A percentile compares a stretch with the other conserved stretches of the same genome.
phyloP scores from a whole-genome alignment of 2,113 vertebrate genomes.

The Semnopithecus entellus region DNA sequence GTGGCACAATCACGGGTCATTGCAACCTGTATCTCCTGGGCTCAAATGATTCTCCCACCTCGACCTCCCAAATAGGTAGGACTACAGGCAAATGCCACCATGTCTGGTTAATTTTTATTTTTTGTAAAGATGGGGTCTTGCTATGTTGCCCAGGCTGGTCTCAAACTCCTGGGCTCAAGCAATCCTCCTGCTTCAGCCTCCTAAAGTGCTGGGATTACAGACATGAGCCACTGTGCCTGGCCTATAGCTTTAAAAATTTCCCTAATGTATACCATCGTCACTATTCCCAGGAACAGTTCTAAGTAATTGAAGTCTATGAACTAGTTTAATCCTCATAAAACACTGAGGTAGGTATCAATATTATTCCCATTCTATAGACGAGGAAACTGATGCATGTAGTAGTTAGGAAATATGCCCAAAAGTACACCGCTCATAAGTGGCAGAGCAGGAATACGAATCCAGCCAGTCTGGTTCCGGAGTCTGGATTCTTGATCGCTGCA shows the following conservation, averaged over 20 bases:
- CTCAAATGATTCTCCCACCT: too few relatives aligned
- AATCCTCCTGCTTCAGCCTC: too few relatives aligned
- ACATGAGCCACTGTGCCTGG: too few relatives aligned
- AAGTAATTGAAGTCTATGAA: background rate
- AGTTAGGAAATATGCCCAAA: background rate
- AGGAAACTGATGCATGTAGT: accelerated
- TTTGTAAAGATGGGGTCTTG: too few relatives aligned
- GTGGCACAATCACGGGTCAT: too few relatives aligned
- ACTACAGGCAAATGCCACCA: too few relatives aligned
- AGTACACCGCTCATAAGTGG: too few relatives aligned
- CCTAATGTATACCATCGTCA: background rate
- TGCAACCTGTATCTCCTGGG: too few relatives aligned
- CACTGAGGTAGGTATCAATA: background rate
- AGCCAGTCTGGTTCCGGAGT: background rate
- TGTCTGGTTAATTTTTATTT: too few relatives aligned
- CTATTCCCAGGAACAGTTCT: background rate
- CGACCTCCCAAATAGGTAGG: too few relatives aligned
- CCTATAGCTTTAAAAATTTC: background rate
- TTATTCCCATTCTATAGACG: background rate
- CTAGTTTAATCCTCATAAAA: background rate
- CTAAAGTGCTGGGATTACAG: too few relatives aligned
- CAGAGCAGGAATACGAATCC: background rate
- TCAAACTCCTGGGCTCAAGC: background rate
- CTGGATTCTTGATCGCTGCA: background rate
- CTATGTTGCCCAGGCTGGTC: background rate